These are phyloP conservation scores for Shargacucullia verbasci DNA, from an alignment of 2,888 invertebrate species.

Conservation along the genomic window DNA sequence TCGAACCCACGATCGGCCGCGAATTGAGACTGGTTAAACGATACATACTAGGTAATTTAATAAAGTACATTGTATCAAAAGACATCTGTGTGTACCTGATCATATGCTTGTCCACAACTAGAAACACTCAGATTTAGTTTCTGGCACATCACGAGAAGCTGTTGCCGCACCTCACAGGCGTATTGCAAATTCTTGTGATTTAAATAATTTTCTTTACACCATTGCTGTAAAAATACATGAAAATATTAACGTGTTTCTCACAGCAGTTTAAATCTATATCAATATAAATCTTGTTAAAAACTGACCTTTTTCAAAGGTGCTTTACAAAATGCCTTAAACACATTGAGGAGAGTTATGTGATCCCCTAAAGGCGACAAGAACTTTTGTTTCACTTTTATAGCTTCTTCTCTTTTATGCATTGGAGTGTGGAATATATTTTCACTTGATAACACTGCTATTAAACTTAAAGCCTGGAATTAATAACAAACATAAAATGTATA, in stretches of 20 bases:
- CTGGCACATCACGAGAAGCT: constrained; percentile 92
- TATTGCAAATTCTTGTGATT: constrained; percentile 95
- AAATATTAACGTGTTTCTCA: neutral
- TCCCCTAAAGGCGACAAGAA: constrained; percentile 97
- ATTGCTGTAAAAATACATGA: constrained; percentile 86
- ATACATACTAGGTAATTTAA: too few species aligned
- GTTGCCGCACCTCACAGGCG: constrained; percentile 94
- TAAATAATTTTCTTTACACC: constrained; percentile 97
- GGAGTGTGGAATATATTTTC: constrained; percentile 95
- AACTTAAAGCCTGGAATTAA: constrained; percentile 91
- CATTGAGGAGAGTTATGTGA: constrained; percentile 96
- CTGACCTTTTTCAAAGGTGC: constrained; percentile 91
- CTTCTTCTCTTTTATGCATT: constrained; percentile 93
- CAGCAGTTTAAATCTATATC: too few species aligned
- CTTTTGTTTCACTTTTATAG: constrained; percentile 92
- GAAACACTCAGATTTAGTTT: constrained; percentile 89
- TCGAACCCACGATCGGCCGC: too few species aligned
- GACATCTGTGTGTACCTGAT: constrained; percentile 81
- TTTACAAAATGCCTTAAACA: constrained; percentile 94
- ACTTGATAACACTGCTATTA: constrained; percentile 96
- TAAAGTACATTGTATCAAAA: too few species aligned
- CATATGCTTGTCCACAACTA: constrained; percentile 91
- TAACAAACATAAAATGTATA: constrained; percentile 1
- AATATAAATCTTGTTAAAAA: too few species aligned
- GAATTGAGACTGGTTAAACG: too few species aligned